Conservation (phyloP, 1,140 invertebrate genomes). For the Ceratina calcarata region DNA sequence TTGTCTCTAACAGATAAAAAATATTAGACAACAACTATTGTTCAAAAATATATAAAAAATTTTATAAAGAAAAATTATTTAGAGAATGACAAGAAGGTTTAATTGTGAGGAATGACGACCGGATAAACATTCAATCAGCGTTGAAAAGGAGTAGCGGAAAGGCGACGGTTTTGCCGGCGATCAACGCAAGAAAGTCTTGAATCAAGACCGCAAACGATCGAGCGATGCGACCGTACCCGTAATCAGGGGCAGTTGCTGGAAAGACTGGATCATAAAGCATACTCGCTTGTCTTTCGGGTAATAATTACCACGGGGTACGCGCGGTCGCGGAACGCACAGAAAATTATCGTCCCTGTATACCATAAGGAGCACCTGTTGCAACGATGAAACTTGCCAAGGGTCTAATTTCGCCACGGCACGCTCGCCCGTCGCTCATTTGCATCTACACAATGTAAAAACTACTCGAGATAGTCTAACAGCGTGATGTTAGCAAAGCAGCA, state of each 20-base stretch:
- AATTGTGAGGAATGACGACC: not conserved
- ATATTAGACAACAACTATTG: too few relatives aligned
- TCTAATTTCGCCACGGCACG: conserved; percentile 12
- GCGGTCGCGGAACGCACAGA: conserved; percentile 13
- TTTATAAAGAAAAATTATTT: not conserved
- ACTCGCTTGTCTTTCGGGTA: conserved; percentile 18
- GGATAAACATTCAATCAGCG: conserved; percentile 25
- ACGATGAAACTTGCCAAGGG: not conserved
- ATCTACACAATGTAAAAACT: not conserved
- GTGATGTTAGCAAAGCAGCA: not conserved
- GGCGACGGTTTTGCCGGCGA: conserved; percentile 22
- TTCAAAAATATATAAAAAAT: too few relatives aligned
- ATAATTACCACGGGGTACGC: conserved; percentile 40
- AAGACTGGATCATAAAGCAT: conserved; percentile 48
- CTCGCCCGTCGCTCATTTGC: conserved; percentile 6
- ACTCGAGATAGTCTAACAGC: not conserved
- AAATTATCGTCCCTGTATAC: conserved; percentile 27
- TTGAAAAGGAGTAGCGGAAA: conserved; percentile 10
- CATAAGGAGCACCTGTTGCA: not conserved
- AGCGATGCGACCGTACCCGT: conserved; percentile 12
- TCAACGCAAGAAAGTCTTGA: conserved; percentile 6
- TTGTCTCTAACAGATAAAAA: too few relatives aligned
- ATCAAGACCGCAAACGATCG: conserved; percentile 35
- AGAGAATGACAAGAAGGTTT: not conserved
- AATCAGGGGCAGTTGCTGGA: conserved; percentile 41